Evolutionary conservation across 2,888 invertebrate genomes (phyloP), one percentile per base, ranked within the genome.

Genomic region (Cylindroiulus punctatus): DNA sequence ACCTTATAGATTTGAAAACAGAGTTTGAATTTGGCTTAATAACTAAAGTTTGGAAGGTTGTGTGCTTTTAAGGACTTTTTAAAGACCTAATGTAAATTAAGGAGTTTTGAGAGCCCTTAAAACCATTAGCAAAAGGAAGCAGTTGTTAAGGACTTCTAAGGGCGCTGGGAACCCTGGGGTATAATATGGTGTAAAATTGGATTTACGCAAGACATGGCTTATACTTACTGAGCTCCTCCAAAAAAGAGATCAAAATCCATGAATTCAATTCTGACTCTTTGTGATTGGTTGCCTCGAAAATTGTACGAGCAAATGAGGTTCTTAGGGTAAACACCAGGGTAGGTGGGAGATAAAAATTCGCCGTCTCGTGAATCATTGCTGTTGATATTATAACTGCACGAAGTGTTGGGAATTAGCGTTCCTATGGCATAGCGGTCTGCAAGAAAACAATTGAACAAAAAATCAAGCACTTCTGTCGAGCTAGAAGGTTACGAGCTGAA

Each of bases 281-380:
- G 97, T 86, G 96, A 96, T 85, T 94, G 93, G 22, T 40, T 76
- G 86, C 99, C 99, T 90, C 96, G 94, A 92, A 99, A 97, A 92
- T 96, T 95, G 92, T 97, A 98, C 92, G 95, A 94, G 93, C 98
- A 99, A 89, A 93, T 93, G 90, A 98, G 94, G 92, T 97, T 96
- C 93, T 98, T 98, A 89, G 99, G 99, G 93, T 99, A 99, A 90
- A 97, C 95, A 89, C 99, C 99, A 88, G 99, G 99, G 93, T 99
- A 99, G 88, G 99, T 99, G 88, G 99, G 98, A 87, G 99, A 98
- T 90, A 97, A 93, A 90, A 99, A 95, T 90, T 94, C 94, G 86
- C 99, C 99, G 88, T 94, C 95, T 90, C 94, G 94, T 89, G 93
- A 93, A 87, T 91, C 91, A 90, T 93, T 93, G 88, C 94, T 94